Base-by-base conservation (phyloP, 2,797 vertebrate species). In the Enteromius anoplus region DNA sequence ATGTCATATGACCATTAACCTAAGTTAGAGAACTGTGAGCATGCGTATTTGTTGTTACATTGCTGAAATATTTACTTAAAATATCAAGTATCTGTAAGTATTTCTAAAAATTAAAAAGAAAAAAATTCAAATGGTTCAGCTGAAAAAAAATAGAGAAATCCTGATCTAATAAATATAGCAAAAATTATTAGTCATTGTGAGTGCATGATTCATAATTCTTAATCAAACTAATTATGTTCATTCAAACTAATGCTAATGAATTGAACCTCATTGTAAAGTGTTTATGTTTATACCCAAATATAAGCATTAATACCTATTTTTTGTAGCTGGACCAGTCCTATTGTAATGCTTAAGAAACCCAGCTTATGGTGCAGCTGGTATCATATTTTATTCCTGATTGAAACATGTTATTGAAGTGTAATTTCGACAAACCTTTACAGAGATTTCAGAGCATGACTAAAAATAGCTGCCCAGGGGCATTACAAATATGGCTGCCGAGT, bases 301-400 rank as follows among this genome's bases (percentile, higher is more conserved):
- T 49, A 19, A 51, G 26, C 26, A 51, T 19, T 51, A 32, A 19
- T 32, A 15, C 8, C 8, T 11, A 2, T 10, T 15, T 47, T 42
- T 42, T 45, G 19, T 12, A 49, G 26, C 45, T 49, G 69, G 45
- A 32, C 45, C 15, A 71, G 4, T 10, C 69, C 49, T 15, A 72
- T 53, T 53, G 29, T 49, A 29, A 8, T 17, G 6, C 21, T 55
- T 55, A 55, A n/a, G 49, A n/a, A 34, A 11, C 32, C 4, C 32
- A 75, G 34, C 21, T 75, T 75, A n/a, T 2, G 3, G 12, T 55
- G 11, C 32, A 55, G 51, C 4, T 75, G 0, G 21, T 40, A 14
- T 55, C 49, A 37, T 55, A 23, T 75, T 37, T 75, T 40, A 55
- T 58, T 75, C 32, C 51, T 55, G 51, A 75, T 75, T 75, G 6